phyloP scores from a whole-genome alignment of 2,888 invertebrate species.

The Athrips mouffetella region DNA sequence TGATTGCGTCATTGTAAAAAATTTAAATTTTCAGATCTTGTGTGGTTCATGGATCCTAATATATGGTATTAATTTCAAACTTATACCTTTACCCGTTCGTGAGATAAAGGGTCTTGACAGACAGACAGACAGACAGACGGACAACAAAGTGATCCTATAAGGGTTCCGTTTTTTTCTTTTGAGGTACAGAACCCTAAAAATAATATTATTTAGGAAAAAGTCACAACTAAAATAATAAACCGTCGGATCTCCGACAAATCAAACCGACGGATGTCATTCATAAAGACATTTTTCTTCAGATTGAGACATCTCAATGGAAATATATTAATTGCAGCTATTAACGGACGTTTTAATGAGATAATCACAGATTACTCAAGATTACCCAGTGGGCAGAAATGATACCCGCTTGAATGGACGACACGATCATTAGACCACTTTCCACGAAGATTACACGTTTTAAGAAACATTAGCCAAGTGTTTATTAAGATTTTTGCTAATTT shows the following conservation, averaged over 20 bases:
- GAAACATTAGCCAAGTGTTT: background rate
- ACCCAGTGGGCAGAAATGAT: slow-evolving; percentile 9
- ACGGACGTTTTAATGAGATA: slow-evolving; percentile 14
- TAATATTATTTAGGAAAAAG: background rate
- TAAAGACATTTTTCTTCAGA: slow-evolving; percentile 8
- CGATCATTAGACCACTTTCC: slow-evolving; percentile 7
- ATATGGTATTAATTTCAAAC: too few relatives aligned
- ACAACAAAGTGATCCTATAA: too few relatives aligned
- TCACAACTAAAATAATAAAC: background rate
- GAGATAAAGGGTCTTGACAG: too few relatives aligned
- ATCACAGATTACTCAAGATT: slow-evolving; percentile 20
- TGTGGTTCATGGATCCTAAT: too few relatives aligned
- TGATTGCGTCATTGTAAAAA: too few relatives aligned
- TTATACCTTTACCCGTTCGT: too few relatives aligned
- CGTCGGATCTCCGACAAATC: background rate
- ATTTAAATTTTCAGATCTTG: too few relatives aligned
- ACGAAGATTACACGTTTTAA: slow-evolving; percentile 11
- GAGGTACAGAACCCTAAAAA: too few relatives aligned
- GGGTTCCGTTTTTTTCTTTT: too few relatives aligned
- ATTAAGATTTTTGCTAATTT: slow-evolving; percentile 2
- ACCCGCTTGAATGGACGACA: slow-evolving; percentile 10
- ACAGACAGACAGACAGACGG: too few relatives aligned
- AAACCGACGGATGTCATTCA: slow-evolving; percentile 15
- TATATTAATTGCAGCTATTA: slow-evolving; percentile 18
- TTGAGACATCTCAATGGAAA: slow-evolving; percentile 6